Evolutionary conservation across 2,888 invertebrate genomes (phyloP), one percentile per base, ranked within the genome.

Genomic region (Pachycephus smyrnensis): DNA sequence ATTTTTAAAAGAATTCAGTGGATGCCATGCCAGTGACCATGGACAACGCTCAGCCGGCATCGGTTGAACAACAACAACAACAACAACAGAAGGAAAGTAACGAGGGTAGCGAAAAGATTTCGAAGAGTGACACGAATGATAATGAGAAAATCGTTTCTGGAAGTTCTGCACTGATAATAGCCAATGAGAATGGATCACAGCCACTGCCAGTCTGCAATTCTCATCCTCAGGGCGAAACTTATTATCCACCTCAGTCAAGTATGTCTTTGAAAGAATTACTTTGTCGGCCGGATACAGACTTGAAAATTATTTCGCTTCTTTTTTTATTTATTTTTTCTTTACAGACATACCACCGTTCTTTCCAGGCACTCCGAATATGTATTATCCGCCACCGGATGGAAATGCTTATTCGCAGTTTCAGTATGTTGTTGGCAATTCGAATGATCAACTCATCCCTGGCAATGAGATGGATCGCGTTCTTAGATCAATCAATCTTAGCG

Each of bases 401-500:
- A 79, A 78, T 73, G 55, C 9, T 79, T 69, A 32, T 32, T 73
- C 73, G 4, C 73, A 30, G 71, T 31, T 71, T n/a, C 78, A 68
- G 35, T 79, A 73, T 37, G 31, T 79, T 76, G 40, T 68, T 15
- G 79, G 76, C n/a, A 79, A 36, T 69, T 73, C 76, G 1, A 74
- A 68, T 36, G 79, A 79, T 31, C 76, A 76, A 32, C 32, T 69
- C 32, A 68, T 68, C 32, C 55, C 74, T 9, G 73, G n/a, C 11
- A 80, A 80, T 76, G 80, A 81, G 30, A 68, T 83, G 40, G 84
- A 89, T 77, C 85, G 83, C 68, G 82, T 81, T 40, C 75, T 86
- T 68, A 88, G 86, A 75, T 82, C 87, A 11, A 85, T 89, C 33
- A 90, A 91, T 83, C 86, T 89, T 68, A 84, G 88, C 55, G 88